Base-by-base conservation (phyloP, 2,113 vertebrate genomes). In the Sus scrofa region DNA sequence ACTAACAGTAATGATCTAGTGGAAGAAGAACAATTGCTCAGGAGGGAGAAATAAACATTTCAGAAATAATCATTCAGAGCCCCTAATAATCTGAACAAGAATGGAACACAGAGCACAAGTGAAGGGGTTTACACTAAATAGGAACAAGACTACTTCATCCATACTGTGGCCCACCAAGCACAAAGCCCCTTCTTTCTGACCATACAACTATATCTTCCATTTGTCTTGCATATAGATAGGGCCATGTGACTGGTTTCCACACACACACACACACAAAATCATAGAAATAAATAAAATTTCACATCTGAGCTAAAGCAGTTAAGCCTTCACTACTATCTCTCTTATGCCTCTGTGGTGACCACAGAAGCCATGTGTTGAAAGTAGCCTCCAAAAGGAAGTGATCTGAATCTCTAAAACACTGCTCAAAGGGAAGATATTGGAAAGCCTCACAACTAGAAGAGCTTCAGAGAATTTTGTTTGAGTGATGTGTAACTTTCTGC, bases 381-480 rank as follows among this genome's bases (percentile, higher is more conserved):
- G 19, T n/a, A 58, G 22, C 15, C 39, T 89, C 37, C 26, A 84
- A 20, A 1, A 54, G 50, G 39, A 93, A 75, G 27, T 15, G 3
- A 70, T 68, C 60, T 39, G 34, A 83, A 60, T 50, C 12, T 83
- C 50, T 44, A 56, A 87, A 83, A 10, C 60, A 37, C 15, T 54
- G 18, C 20, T 65, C 14, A 34, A 78, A 60, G 30, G 30, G 14
- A 58, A 67, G n/a, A 3, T 26, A 3, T 32, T 12, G 34, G 60
- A 75, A 86, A 54, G 26, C 34, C 30, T 20, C 18, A 34, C 27
- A 30, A 83, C 58, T 4, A 50, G 81, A 79, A 58, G n/a, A 56
- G 15, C 1, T 2, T 3, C 3, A 0, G 50, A 19, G 24, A 3
- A n/a, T 30, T 50, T 44, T 32, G 2, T 19, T 27, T 39, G 14